Base-by-base conservation (phyloP, 2,888 invertebrate genomes). In the Ernsta delagoae region DNA sequence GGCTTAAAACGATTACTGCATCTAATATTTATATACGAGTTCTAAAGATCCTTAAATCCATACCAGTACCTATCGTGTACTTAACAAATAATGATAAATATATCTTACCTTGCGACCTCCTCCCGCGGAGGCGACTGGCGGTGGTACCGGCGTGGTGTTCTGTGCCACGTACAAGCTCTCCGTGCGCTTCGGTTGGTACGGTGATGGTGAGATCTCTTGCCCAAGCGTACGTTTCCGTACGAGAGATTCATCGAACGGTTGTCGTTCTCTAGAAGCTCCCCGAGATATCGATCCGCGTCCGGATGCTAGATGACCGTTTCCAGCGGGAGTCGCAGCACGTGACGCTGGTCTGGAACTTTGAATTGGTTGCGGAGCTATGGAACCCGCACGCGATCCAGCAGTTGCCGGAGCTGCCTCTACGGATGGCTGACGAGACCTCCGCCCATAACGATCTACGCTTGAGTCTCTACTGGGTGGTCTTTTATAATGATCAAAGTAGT, bases 401-500 rank as follows among this genome's bases (percentile, higher is more conserved):
- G 96, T 76, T 6, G 86, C 84, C 5, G 86, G 78, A 53, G 79
- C 80, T 59, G 90, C 93, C 82, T 98, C 97, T 65, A 97, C 95
- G 12, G 97, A 97, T 43, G 97, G 95, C 82, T 97, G 97, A 70
- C 97, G 94, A 0, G 97, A 97, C 34, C 97, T 96, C 72, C 96
- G 94, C 5, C 96, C 95, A 82, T 96, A 97, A 72, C 97, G 95
- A 90, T 98, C 98, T 59, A 97, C 97, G 77, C 97, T 97, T 71
- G 96, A 96, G 84, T 98, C 97, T 83, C 98, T 94, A 91, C 98
- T 98, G 0, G 98, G 97, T 65, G 98, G 97, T 84, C 97, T 94
- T 88, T 98, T 97, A 88, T 99, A 99, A 84, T 99, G 98, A 88
- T 98, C 98, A 84, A 98, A 98, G 82, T 98, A 97, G 87, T 98